Conservation (phyloP, 2,113 vertebrate species). For the Amphiprion ocellaris region DNA sequence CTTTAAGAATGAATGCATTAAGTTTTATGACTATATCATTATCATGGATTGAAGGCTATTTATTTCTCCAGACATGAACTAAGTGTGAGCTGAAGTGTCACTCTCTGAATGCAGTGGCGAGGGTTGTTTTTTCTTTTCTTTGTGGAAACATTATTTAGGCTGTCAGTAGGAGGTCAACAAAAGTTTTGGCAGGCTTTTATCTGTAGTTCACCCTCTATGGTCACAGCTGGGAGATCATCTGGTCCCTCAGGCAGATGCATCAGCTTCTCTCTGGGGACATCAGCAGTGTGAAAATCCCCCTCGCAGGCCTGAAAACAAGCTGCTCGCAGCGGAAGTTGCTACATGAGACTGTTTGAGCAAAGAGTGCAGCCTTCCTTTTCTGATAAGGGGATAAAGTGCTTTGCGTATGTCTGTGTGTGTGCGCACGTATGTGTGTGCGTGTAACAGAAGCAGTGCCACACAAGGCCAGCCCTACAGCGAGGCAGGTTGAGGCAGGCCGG, state of each 20-base stretch:
- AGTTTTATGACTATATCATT: conserved; percentile 20
- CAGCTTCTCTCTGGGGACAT: conserved; percentile 69
- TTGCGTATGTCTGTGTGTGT: conserved; percentile 34
- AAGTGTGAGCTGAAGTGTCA: not conserved
- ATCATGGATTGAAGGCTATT: conserved; percentile 9
- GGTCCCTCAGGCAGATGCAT: conserved; percentile 63
- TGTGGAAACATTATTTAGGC: conserved; percentile 30
- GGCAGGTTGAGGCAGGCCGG: conserved; percentile 74
- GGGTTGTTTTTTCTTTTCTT: not conserved
- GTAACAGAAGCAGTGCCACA: conserved; percentile 61
- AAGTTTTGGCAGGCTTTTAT: conserved; percentile 45
- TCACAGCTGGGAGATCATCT: conserved; percentile 59
- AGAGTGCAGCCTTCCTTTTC: conserved; percentile 78
- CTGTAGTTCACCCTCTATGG: conserved; percentile 35
- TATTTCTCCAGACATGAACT: not conserved
- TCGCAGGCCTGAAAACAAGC: conserved; percentile 70
- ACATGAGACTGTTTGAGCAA: conserved; percentile 76
- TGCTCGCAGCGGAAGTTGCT: conserved; percentile 80
- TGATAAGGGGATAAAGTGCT: conserved; percentile 77
- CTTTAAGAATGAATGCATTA: conserved; percentile 40
- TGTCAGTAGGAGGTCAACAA: conserved; percentile 38
- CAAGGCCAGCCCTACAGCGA: conserved; percentile 60
- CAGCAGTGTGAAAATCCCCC: conserved; percentile 76
- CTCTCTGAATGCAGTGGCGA: not conserved
- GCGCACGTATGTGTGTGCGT: conserved; percentile 18